Base-by-base conservation (phyloP, 2,113 vertebrate genomes). In the Mormoops blainvillei region DNA sequence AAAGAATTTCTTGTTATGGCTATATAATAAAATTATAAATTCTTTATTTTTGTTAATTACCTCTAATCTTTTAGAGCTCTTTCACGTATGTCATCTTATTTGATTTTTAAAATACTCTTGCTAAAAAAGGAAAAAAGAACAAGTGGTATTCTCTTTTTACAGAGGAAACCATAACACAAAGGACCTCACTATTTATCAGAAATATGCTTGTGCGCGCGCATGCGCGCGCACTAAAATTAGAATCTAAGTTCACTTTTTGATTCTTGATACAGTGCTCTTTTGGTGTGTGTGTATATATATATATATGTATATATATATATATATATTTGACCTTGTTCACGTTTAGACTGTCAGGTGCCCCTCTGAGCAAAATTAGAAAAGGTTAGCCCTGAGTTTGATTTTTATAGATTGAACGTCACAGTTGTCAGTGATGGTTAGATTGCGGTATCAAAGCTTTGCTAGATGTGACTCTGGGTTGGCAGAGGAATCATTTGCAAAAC, bases 61-160 rank as follows among this genome's bases (percentile, higher is more conserved):
- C 48, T 81, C 36, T 36, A 68, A 24, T 77, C 80, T 94, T 86
- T 95, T 94, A 95, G 20, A 89, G 19, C 73, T 8, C 33, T 95
- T 81, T 81, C 50, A 85, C 9, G 36, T 85, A 12, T 28, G 20
- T 89, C 48, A 7, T 94, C 28, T 61, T 61, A 78, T 38, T 80
- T 90, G 31, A 67, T 83, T 38, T 61, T 96, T 84, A 87, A 89
- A 45, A 45, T 90, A 19, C 4, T 50, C 5, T 68, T 83, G 52
- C 65, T 81, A 56, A 58, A 45, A 45, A 31, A 73, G n/a, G 43
- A n/a, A 61, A 74, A 36, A 71, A 71, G 12, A 71, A 9, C 15
- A 90, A 26, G 16, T 87, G 43, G 18, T 74, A 36, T 68, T 95
- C 71, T 71, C 58, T 18, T 68, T 82, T 85, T 89, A 88, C 16